Conservation (phyloP, 2,888 invertebrate species). For the Limnephilus auricula region DNA sequence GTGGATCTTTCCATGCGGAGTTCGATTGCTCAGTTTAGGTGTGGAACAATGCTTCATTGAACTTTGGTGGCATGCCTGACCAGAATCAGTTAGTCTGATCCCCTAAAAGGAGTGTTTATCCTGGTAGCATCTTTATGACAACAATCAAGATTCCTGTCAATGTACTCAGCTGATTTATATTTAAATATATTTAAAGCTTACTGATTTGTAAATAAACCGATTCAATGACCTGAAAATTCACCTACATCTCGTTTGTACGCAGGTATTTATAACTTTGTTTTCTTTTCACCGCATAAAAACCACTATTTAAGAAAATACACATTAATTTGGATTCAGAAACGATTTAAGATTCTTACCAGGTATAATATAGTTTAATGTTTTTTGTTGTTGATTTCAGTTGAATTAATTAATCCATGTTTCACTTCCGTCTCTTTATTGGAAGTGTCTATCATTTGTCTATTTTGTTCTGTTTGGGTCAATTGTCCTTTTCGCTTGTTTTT, state of each 20-base stretch:
- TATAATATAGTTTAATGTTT: neutral
- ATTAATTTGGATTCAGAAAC: neutral
- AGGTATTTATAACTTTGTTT: neutral
- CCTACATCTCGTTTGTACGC: neutral
- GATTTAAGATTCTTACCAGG: neutral
- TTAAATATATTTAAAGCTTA: neutral
- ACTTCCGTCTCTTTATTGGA: neutral
- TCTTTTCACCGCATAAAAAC: neutral
- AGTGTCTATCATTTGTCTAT: too few species aligned
- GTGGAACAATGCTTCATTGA: conserved; percentile 25
- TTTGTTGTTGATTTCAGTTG: neutral
- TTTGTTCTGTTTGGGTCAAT: neutral
- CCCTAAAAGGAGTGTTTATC: conserved; percentile 15
- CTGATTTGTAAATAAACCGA: neutral
- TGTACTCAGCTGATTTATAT: neutral
- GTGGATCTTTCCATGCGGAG: conserved; percentile 11
- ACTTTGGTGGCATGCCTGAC: neutral
- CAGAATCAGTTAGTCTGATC: neutral
- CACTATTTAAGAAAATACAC: neutral
- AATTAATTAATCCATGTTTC: neutral
- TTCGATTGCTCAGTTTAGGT: conserved; percentile 9
- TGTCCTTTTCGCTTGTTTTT: neutral
- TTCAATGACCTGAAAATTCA: neutral
- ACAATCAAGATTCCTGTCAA: conserved; percentile 26
- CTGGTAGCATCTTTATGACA: conserved; percentile 22